A percentile compares a stretch with the other conserved stretches of the same genome.
Evolutionary conservation across 2,888 invertebrate genomes (phyloP).

Genomic region (Napeogenes inachia): DNA sequence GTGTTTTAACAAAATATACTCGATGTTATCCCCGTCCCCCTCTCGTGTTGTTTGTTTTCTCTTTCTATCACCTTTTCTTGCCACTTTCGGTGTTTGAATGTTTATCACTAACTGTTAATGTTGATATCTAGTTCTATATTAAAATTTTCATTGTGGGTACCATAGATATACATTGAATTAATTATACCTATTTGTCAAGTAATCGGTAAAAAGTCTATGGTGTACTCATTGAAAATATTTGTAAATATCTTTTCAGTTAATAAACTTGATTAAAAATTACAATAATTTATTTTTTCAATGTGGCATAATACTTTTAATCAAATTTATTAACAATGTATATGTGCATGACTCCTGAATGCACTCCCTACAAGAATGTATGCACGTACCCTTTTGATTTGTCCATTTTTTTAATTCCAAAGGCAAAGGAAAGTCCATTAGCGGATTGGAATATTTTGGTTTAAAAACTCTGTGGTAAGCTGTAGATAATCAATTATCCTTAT

Average conservation of each 20-base stretch:
- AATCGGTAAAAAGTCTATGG: not conserved
- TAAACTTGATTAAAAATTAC: conserved; percentile 23
- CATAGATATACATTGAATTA: not conserved
- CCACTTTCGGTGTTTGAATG: conserved; percentile 76
- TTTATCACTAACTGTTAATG: conserved; percentile 78
- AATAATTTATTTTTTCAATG: not conserved
- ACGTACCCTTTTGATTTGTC: conserved; percentile 57
- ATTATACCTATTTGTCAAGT: not conserved
- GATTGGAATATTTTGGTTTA: conserved; percentile 55
- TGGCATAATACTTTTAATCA: conserved; percentile 35
- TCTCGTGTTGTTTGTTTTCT: conserved; percentile 66
- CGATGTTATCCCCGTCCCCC: conserved; percentile 66
- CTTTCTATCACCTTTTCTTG: conserved; percentile 70
- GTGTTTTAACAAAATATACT: conserved; percentile 65
- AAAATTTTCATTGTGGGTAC: conserved; percentile 16
- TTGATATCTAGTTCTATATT: conserved; percentile 49
- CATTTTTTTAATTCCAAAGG: conserved; percentile 51
- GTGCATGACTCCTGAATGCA: conserved; percentile 76
- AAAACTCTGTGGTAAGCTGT: conserved; percentile 26
- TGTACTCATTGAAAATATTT: conserved; percentile 19
- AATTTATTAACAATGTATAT: conserved; percentile 53
- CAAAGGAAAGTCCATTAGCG: conserved; percentile 64
- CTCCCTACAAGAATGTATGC: conserved; percentile 73
- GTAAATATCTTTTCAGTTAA: conserved; percentile 25
- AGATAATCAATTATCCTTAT: conserved; percentile 31